Evolutionary conservation across 2,888 invertebrate species (phyloP).

Genomic region (Orthonevra nobilis): DNA sequence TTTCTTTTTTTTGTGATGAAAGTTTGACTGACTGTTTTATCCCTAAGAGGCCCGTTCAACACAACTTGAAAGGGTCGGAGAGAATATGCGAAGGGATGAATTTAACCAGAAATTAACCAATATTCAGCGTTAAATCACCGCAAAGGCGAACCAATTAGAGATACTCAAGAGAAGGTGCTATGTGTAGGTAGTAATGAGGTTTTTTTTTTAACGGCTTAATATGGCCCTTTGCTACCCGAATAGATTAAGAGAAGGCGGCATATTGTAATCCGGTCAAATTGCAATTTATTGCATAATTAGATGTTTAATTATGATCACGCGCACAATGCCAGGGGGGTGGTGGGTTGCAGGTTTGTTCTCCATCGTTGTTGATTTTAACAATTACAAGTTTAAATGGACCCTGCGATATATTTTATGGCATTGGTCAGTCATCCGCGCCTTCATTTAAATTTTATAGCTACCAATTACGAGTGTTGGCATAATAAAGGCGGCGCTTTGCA

Average conservation of each 20-base stretch:
- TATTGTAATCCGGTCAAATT: conserved; percentile 13
- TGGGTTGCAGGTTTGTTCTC: conserved; percentile 8
- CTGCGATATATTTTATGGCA: conserved; percentile 47
- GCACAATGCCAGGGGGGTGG: too few relatives aligned
- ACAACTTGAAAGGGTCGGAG: conserved; percentile 24
- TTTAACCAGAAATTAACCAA: conserved; percentile 20
- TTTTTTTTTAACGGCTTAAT: too few relatives aligned
- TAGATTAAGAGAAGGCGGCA: too few relatives aligned
- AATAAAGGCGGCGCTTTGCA: background rate
- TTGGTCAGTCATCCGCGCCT: conserved; percentile 22
- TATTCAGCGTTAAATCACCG: conserved; percentile 24
- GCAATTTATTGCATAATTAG: conserved; percentile 62
- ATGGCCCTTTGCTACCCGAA: too few relatives aligned
- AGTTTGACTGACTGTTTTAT: conserved; percentile 27
- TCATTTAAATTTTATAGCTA: conserved; percentile 34
- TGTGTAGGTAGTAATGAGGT: too few relatives aligned
- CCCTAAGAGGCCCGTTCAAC: background rate
- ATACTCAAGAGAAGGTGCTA: conserved; percentile 30
- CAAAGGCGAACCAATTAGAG: conserved; percentile 27
- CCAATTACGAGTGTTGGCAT: conserved; percentile 22
- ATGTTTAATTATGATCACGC: conserved; percentile 42
- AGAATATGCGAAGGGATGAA: conserved; percentile 21
- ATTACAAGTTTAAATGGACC: conserved; percentile 53
- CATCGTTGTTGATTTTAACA: conserved; percentile 48
- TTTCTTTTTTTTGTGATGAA: too few relatives aligned